A percentile compares a stretch with the other conserved stretches of the same genome.
phyloP scores from a whole-genome alignment of 2,113 vertebrate genomes.

The Eidolon helvum region DNA sequence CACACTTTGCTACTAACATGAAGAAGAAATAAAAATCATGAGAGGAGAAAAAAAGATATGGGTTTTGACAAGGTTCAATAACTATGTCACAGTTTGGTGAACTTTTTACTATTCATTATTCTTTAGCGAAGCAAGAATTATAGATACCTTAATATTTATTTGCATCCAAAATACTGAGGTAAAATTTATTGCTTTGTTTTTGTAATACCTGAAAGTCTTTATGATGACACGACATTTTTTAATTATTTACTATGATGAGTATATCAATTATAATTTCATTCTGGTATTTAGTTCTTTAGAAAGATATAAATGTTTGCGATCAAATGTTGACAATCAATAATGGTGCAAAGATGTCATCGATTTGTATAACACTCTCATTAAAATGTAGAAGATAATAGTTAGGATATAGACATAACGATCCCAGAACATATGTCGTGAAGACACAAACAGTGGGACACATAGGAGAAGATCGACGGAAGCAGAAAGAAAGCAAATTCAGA shows the following conservation, averaged over 20 bases:
- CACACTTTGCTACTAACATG: neutral
- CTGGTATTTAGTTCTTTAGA: neutral
- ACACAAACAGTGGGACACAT: neutral
- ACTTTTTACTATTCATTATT: neutral
- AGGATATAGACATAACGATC: neutral
- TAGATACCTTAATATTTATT: slow-evolving; percentile 8
- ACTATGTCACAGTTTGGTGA: neutral
- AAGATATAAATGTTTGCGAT: neutral
- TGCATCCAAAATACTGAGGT: slow-evolving; percentile 5
- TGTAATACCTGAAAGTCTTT: neutral
- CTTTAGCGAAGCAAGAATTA: slow-evolving; percentile 29
- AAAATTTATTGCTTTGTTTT: neutral
- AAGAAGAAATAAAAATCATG: slow-evolving; percentile 49
- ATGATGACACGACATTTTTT: neutral
- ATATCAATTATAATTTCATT: neutral
- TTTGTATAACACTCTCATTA: neutral
- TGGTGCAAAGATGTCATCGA: neutral
- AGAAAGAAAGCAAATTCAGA: neutral
- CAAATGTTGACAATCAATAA: neutral
- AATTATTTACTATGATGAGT: neutral
- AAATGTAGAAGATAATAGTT: neutral
- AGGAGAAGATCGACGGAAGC: neutral
- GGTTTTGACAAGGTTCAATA: slow-evolving; percentile 32
- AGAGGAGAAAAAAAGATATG: neutral
- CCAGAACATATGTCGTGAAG: neutral